Evolutionary conservation across 1,140 invertebrate genomes (phyloP), one percentile per base, ranked within the genome.

Genomic region (Micrasema minimum): DNA sequence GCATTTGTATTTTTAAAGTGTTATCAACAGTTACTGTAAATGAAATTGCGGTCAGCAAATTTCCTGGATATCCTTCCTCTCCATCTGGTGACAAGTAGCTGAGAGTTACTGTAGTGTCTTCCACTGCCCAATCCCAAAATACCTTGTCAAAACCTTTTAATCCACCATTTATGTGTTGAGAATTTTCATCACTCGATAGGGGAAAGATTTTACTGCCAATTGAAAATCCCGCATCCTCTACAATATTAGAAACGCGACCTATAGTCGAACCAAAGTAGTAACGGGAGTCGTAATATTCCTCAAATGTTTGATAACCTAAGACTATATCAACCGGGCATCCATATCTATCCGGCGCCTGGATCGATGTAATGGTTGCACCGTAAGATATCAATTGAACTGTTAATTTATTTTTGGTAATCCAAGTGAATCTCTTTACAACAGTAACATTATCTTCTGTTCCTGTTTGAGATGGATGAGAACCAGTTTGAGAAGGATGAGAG

Each of bases 51-150:
- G 88, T 88, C 0, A 88, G 77, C 0, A 94, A 81, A 66, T 89
- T 87, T 0, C 95, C 96, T 0, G 95, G 96, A 81, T 91, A 98
- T 2, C 92, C 93, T 82, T 98, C 93, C 62, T 97, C 95, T 4
- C 90, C 88, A 78, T 96, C 91, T 38, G 86, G 82, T 75, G 92
- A 95, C 3, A 89, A 77, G 74, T 93, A 88, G 16, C 85, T 88
- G 76, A 95, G 87, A 1, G 85, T 85, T 0, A 94, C 87, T 74
- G 80, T 83, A 18, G 82, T 85, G 0, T 81, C 82, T 3, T 85
- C 78, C 0, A 87, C 77, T 11, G 83, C 76, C 0, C 82, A 80
- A 65, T 88, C 82, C 89, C 89, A 91, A 66, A 87, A 83, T 43
- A 94, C 93, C 81, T 93, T 93, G 79, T 94, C 90, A 85, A 97